Base-by-base conservation (phyloP, 1,140 invertebrate species). In the Trichoplusia ni region DNA sequence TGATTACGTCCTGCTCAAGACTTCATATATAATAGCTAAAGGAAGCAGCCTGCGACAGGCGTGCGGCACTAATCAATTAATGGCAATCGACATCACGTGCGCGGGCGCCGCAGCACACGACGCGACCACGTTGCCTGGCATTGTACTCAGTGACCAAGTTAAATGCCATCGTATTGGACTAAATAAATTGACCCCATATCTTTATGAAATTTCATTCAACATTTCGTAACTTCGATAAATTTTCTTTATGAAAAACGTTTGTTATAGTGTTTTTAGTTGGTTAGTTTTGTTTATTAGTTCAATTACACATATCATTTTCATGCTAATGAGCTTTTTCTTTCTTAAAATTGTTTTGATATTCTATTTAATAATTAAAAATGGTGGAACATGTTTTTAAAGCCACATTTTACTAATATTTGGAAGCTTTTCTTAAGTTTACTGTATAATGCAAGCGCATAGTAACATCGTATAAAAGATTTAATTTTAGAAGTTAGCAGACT, bases 31-130 rank as follows among this genome's bases (percentile, higher is more conserved):
- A 54, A 56, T 47, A 54, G 23, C 54, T 54, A 29, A 35, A 60
- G 51, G 47, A 54, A 54, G 51, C 67, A 72, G 68, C 42, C 51
- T 47, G 71, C 65, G 69, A 70, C 73, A 74, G 40, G 67, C 69
- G 70, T 72, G 73, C 72, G 73, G 63, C 61, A 64, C 69, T 78
- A 81, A 83, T 79, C 79, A 82, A 85, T 85, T 80, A 80, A 73
- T 58, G 60, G 56, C 76, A 81, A 82, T 79, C 65, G 65, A 70
- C 14, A 72, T 81, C 79, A 82, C 78, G 79, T 79, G 73, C 56
- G 64, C 53, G n/a, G 49, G 54, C 62, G 42, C 38, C 63, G 53
- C 62, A 25, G 19, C 51, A 38, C 51, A 62, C 29, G 27, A 35
- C 54, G 38, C 19, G 44, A 63, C 60, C 60, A 64, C 62, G 60